Evolutionary conservation across 23 tunicate genomes (phyloP).

Genomic region (Phallusia fumigata): DNA sequence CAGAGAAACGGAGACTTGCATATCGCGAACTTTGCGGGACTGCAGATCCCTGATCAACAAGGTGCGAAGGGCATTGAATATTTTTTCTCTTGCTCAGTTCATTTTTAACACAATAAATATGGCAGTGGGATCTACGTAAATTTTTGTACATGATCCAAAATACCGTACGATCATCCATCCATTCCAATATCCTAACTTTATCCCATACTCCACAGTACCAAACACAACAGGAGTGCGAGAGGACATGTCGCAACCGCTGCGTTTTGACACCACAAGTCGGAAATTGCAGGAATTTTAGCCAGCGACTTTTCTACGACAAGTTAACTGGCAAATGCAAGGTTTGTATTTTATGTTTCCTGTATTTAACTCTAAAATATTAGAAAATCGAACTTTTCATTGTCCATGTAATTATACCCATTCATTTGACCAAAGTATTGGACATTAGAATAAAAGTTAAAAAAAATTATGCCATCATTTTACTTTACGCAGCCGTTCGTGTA

Average conservation of each 20-base stretch:
- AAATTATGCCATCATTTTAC: no score
- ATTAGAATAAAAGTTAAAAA: no score
- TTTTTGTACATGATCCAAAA: no score
- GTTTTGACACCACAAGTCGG: not conserved
- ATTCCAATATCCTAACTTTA: no score
- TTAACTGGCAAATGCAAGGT: not conserved
- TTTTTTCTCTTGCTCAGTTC: no score
- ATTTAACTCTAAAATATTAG: no score
- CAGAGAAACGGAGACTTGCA: not conserved
- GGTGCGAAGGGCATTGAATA: not conserved
- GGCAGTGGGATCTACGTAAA: no score
- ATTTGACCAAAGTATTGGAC: no score
- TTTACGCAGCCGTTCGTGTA: slow-evolving; percentile 12
- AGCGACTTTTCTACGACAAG: not conserved
- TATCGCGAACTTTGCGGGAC: not conserved
- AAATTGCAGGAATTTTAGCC: not conserved
- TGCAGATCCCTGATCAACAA: not conserved
- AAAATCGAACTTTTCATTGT: no score
- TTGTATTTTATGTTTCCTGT: not conserved
- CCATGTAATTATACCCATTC: no score
- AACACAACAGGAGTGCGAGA: not conserved
- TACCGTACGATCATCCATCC: no score
- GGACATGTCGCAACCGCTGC: not conserved
- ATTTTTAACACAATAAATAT: no score
- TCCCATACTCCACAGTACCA: not conserved